These are phyloP conservation scores for Palaemon carinicauda DNA, from an alignment of 1,140 invertebrate genomes.

Conservation along the genomic window DNA sequence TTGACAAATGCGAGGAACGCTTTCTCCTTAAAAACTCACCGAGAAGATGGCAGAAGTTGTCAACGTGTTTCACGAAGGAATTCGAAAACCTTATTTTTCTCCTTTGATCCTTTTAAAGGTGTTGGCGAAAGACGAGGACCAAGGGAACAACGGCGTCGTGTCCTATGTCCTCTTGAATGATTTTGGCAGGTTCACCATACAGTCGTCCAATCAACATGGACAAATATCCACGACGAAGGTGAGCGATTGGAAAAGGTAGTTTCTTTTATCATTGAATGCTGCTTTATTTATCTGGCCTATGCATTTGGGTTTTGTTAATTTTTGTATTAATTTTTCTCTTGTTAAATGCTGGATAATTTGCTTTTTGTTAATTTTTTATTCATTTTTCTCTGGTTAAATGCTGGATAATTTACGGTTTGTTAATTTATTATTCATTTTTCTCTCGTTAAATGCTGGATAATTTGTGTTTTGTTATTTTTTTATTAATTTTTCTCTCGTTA, in stretches of 20 bases:
- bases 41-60: neutral
- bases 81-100: neutral
- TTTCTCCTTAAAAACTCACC: neutral
- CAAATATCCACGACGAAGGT: conserved; percentile 44
- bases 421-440: too few species aligned
- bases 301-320: too few species aligned
- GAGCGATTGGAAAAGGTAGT: neutral
- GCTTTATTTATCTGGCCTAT: too few species aligned
- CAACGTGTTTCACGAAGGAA: too few species aligned
- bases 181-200: conserved; percentile 35
- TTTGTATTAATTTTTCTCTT: too few species aligned
- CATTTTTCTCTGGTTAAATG: too few species aligned
- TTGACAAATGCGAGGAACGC: neutral
- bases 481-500: too few species aligned
- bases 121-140: conserved; percentile 27
- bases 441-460: too few species aligned
- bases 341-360: too few species aligned
- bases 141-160: neutral
- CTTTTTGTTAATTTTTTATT: too few species aligned
- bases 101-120: neutral
- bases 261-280: neutral
- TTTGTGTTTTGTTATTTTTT: too few species aligned
- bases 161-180: conserved; percentile 21
- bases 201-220: conserved; percentile 37
- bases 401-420: too few species aligned